phyloP scores from a whole-genome alignment of 2,888 invertebrate species.

The Phytoseiulus persimilis region DNA sequence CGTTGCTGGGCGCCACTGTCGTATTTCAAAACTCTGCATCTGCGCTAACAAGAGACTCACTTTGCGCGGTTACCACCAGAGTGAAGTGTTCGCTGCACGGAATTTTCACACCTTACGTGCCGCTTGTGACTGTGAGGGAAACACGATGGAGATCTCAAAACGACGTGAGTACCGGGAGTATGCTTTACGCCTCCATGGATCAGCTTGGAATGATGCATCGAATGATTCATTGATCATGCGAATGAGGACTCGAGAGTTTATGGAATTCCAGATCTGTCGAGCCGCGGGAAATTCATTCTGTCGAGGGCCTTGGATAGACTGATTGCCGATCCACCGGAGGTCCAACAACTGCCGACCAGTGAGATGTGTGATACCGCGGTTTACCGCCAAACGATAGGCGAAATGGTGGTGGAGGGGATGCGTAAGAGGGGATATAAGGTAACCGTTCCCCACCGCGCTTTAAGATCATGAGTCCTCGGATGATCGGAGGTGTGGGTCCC shows the following conservation, averaged over 20 bases:
- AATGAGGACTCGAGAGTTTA: no score
- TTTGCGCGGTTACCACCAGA: neutral
- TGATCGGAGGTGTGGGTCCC: no score
- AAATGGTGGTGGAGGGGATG: neutral
- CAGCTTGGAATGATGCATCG: no score
- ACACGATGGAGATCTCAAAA: neutral
- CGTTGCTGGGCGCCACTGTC: neutral
- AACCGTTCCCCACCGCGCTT: no score
- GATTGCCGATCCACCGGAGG: neutral
- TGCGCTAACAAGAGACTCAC: neutral
- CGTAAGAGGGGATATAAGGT: slow-evolving; percentile 10
- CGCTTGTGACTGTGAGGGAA: neutral
- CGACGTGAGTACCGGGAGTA: neutral
- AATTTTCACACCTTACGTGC: neutral
- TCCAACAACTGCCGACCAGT: neutral
- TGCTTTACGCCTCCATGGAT: neutral
- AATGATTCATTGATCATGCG: neutral
- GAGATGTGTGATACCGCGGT: neutral
- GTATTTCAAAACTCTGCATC: neutral
- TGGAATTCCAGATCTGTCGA: neutral
- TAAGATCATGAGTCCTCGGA: no score
- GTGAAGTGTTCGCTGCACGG: neutral
- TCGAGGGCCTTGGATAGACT: neutral
- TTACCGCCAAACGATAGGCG: neutral
- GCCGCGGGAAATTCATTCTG: neutral